Evolutionary conservation across 2,888 invertebrate genomes (phyloP).

Genomic region (Anoplius nigerrimus): DNA sequence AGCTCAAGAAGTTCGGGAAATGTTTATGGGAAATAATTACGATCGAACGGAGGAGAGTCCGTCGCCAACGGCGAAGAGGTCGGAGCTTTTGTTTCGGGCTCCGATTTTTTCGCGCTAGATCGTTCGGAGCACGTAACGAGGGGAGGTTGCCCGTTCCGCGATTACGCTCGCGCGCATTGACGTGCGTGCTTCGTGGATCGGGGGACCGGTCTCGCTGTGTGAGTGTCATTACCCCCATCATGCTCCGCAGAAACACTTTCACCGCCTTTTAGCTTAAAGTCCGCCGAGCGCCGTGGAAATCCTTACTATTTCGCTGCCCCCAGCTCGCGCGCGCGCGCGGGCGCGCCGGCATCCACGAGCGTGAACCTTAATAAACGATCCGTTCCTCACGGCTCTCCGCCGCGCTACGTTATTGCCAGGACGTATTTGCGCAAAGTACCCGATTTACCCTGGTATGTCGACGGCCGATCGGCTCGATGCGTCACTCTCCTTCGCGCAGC

Average conservation of each 20-base stretch:
- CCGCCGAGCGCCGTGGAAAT: conserved; percentile 58
- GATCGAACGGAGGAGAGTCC: too few species aligned
- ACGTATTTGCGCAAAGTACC: too few species aligned
- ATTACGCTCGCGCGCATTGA: neutral
- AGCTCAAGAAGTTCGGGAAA: too few species aligned
- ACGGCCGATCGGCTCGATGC: too few species aligned
- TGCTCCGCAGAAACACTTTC: conserved; percentile 70
- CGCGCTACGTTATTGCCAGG: too few species aligned
- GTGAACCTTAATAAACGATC: neutral
- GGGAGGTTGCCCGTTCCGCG: neutral
- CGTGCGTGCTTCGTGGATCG: neutral
- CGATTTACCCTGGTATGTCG: too few species aligned
- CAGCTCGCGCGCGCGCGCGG: too few species aligned
- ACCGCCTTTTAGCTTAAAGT: conserved; percentile 68
- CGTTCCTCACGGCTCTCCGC: too few species aligned
- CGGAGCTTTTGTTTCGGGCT: neutral
- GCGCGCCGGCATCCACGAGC: conserved; percentile 37
- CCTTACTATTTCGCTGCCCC: conserved; percentile 42
- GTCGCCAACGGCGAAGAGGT: too few species aligned
- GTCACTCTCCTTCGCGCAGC: too few species aligned
- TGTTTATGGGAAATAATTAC: too few species aligned
- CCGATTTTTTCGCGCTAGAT: neutral
- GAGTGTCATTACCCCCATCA: conserved; percentile 71
- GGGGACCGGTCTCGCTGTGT: conserved; percentile 43
- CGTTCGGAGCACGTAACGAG: conserved; percentile 5